Conservation (phyloP, 2,113 vertebrate genomes). For the Triplophysa rosa region DNA sequence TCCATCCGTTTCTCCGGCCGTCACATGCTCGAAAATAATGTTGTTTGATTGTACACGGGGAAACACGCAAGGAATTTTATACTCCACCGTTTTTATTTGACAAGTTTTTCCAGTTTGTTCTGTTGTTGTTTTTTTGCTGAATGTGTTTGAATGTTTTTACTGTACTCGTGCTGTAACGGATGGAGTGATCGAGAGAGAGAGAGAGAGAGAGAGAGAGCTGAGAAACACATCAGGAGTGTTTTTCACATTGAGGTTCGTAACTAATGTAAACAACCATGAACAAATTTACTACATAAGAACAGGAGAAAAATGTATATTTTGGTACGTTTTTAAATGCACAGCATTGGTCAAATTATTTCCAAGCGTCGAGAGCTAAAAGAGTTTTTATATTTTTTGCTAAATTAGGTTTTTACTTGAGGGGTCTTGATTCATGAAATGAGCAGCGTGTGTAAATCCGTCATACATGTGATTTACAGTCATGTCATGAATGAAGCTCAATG, state of each 20-base stretch:
- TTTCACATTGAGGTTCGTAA: neutral
- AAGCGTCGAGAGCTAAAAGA: slow-evolving; percentile 67
- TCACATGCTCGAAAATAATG: neutral
- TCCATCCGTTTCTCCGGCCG: neutral
- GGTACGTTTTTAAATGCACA: slow-evolving; percentile 80
- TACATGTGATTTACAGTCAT: neutral
- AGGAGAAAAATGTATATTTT: slow-evolving; percentile 86
- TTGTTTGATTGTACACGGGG: slow-evolving; percentile 11
- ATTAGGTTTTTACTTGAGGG: slow-evolving; percentile 54
- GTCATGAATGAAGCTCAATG: neutral
- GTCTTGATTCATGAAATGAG: neutral
- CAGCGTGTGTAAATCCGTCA: neutral
- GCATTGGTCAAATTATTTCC: slow-evolving; percentile 68
- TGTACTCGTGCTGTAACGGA: slow-evolving; percentile 35
- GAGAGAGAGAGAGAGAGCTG: neutral
- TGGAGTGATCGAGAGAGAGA: slow-evolving; percentile 6
- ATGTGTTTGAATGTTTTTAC: slow-evolving; percentile 24
- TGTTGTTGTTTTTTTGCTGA: neutral
- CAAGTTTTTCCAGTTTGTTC: neutral
- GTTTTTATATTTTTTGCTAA: slow-evolving; percentile 79
- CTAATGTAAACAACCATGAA: slow-evolving; percentile 8
- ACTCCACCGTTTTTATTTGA: neutral
- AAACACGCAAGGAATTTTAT: slow-evolving; percentile 13
- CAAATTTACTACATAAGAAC: slow-evolving; percentile 64
- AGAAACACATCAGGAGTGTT: neutral